Base-by-base conservation (phyloP, 2,113 vertebrate genomes). In the Etheostoma cragini region DNA sequence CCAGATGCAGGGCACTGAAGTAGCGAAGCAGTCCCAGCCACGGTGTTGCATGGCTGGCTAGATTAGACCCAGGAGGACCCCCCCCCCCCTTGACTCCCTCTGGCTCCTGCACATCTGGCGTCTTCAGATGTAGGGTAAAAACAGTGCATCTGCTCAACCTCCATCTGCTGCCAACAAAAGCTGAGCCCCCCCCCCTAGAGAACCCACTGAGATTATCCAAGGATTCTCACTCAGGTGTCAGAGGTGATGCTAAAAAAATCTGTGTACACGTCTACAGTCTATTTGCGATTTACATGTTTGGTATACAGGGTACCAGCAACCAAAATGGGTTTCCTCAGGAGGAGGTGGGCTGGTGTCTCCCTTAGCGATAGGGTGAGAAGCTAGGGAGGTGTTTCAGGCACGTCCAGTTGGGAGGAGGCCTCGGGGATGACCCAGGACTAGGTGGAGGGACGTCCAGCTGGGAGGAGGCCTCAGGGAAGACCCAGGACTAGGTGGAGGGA, bases 141-240 rank as follows among this genome's bases (percentile, higher is more conserved):
- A n/a, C 33, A 35, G 30, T 35, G 71, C 10, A 46, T n/a, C 16
- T 2, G 0, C 70, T 78, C 54, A 56, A 22, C 38, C 63, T 56
- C 56, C 76, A 56, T 84, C 76, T 84, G 76, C 63, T 68, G 35
- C 63, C 49, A 19, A 38, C 76, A 74, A 63, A 78, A 57, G 38
- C 76, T 63, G 42, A 73, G 8, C 8, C 52, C 52, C 71, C 65
- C 67, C 24, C 26, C 26, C 26, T 3, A 16, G 58, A 58, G 67
- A 64, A 52, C 30, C 13, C 14, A 0, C 13, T 6, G 17, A 19
- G 69, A 74, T 57, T 83, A 83, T 60, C 30, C 63, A 42, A 75
- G 45, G 71, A 52, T 17, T 26, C 22, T 61, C 38, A n/a, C 38
- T 63, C 63, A 58, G 64, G 61, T 77, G 61, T 82, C 13, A 33